These are phyloP conservation scores for Hanleya hanleyi DNA, from an alignment of 2,888 invertebrate genomes.

Conservation along the genomic window DNA sequence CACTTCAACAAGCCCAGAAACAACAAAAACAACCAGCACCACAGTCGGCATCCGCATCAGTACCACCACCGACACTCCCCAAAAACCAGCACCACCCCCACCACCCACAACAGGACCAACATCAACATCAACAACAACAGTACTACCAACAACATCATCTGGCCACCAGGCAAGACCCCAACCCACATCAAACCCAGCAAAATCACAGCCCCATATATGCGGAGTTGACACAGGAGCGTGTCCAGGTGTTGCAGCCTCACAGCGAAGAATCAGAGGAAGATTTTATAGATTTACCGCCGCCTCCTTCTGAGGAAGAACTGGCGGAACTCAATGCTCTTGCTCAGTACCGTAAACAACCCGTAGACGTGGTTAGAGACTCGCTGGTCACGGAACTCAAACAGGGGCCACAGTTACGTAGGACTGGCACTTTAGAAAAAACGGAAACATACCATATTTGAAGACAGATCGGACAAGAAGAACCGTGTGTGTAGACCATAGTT, in stretches of 20 bases:
- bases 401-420: background rate
- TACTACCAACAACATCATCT: background rate
- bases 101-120: conserved; percentile 13
- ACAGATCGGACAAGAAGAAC: no score
- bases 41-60: background rate
- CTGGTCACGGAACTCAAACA: conserved; percentile 38
- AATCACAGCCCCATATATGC: conserved; percentile 20
- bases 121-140: conserved; percentile 6
- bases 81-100: conserved; percentile 9
- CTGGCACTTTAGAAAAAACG: conserved; percentile 1
- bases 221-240: conserved; percentile 17
- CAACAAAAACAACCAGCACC: conserved; percentile 25
- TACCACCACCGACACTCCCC: background rate
- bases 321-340: conserved; percentile 55
- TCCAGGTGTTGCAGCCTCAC: background rate
- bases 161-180: background rate
- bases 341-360: conserved; percentile 51
- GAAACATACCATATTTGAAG: background rate
- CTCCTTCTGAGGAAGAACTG: conserved; percentile 63
- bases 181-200: background rate
- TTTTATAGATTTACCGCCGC: conserved; percentile 50
- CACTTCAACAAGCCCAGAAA: conserved; percentile 45
- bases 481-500: no score
- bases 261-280: conserved; percentile 7
- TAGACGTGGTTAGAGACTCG: conserved; percentile 15